Base-by-base conservation (phyloP, 2,113 vertebrate genomes). In the Chitala chitala region DNA sequence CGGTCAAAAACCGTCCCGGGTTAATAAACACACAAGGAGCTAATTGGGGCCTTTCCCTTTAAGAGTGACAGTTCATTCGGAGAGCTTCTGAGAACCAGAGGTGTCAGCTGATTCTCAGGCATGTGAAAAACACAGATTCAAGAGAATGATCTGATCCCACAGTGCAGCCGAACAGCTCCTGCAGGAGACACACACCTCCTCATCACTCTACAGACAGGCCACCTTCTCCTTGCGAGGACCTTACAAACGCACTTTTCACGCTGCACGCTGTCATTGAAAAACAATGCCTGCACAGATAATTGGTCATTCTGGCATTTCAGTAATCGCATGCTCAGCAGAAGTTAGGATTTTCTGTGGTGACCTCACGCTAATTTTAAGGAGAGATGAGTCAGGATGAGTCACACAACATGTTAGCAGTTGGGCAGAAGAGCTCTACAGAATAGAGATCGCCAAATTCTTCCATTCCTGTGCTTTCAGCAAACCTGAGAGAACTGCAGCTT, bases 51-150 rank as follows among this genome's bases (percentile, higher is more conserved):
- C 17, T 20, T 40, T 10, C 73, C 73, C 73, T 66, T 74, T 74
- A 68, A 74, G 46, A n/a, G 22, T n/a, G 71, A 48, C 20, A 69
- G 24, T 5, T 26, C 26, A 50, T 44, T 44, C 66, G 70, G 46
- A 44, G 33, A 59, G 5, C 76, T 69, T 69, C 20, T 61, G 71
- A 80, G 79, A 79, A 77, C 44, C 63, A 42, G 77, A 71, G 69
- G 24, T 73, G 83, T 84, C 85, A 85, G 84, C 81, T 86, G 87
- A 86, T 74, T 79, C 74, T 26, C 69, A 82, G 81, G 82, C 76
- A 82, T 81, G 78, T 78, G 81, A 79, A 78, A 83, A 80, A 81
- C 83, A 78, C 42, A 65, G 74, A 81, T 79, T 74, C 55, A 74
- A 56, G 78, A 81, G 76, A 69, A 40, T 70, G 71, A 66, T 54